Base-by-base conservation (phyloP, 1,140 invertebrate species). In the Nixonia krombeini region DNA sequence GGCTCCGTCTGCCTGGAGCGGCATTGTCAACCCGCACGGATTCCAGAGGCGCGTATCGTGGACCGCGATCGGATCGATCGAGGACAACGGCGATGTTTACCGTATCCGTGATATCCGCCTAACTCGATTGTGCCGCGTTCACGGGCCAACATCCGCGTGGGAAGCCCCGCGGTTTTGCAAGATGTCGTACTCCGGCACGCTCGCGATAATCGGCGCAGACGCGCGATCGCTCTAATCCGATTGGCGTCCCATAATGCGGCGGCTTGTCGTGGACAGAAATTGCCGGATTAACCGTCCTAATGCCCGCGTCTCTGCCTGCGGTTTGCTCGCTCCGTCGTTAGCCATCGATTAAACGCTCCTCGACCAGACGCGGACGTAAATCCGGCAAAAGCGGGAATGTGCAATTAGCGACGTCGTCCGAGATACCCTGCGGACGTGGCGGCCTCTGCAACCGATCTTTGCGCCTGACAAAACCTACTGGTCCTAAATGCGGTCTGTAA, bases 341-440 rank as follows among this genome's bases (percentile, higher is more conserved):
- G 53, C 62, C 62, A 52, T 65, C 53, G 62, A 64, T 64, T 64
- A 47, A 65, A 52, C 53, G 47, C 53, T 35, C 53, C 23, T 53
- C 44, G n/a, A 49, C 42, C 62, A 65, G 53, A 29, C 49, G 62
- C 49, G 35, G 8, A 65, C 52, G 62, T 58, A 58, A 65, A 65
- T 58, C 40, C 42, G 31, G 21, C 53, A 58, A 65, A 65, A 58
- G 49, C 55, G 40, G 16, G 41, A 21, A 44, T 37, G 40, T 31
- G 46, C 28, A 61, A 66, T 66, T 66, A 66, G 55, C 49, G 31
- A 7, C 37, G 18, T 44, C 49, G 55, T 42, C 50, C 58, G 44
- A 44, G 55, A 59, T 66, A 37, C 44, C 50, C 49, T 29, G 55
- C 50, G 55, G 59, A 59, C 55, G 33, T 55, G 28, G 45, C 42